phyloP scores from a whole-genome alignment of 2,888 invertebrate species.

The Harmothoe impar region DNA sequence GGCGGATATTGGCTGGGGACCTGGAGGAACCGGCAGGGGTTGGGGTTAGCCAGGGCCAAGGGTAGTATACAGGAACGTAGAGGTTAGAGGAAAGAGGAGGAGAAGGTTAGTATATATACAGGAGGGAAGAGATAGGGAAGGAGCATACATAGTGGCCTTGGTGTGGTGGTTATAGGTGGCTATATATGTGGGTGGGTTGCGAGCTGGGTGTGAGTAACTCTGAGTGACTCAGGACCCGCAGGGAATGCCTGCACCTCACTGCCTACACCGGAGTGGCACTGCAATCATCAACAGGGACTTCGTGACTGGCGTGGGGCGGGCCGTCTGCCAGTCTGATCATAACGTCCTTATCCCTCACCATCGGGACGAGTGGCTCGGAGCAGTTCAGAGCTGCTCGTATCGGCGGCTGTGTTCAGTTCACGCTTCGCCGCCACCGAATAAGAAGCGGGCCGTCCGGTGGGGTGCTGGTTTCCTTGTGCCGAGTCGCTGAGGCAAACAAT shows the following conservation, averaged over 20 bases:
- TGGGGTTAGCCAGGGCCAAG: neutral
- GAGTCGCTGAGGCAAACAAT: conserved; percentile 12
- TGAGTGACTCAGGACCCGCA: neutral
- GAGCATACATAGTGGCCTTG: neutral
- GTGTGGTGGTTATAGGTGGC: neutral
- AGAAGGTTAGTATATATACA: neutral
- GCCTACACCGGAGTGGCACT: neutral
- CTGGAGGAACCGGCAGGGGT: neutral
- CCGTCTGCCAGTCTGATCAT: conserved; percentile 16
- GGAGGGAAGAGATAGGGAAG: conserved; percentile 1
- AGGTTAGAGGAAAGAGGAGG: neutral
- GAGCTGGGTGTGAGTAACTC: neutral
- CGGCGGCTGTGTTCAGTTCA: conserved; percentile 32
- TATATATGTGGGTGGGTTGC: neutral
- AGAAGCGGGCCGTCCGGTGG: neutral
- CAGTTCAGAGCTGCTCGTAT: neutral
- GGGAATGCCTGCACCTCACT: neutral
- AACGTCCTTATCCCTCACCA: conserved; percentile 3
- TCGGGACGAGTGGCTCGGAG: neutral
- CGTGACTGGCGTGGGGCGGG: neutral
- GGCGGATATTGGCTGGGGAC: conserved; percentile 21
- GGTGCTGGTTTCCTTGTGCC: conserved; percentile 9
- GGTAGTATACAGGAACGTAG: neutral
- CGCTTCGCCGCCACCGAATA: neutral
- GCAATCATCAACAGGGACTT: neutral